Percentiles rank a stretch among this genome's conserved stretches.
Conservation (phyloP, 2,113 vertebrate species). For the Myrmecobius fasciatus region DNA sequence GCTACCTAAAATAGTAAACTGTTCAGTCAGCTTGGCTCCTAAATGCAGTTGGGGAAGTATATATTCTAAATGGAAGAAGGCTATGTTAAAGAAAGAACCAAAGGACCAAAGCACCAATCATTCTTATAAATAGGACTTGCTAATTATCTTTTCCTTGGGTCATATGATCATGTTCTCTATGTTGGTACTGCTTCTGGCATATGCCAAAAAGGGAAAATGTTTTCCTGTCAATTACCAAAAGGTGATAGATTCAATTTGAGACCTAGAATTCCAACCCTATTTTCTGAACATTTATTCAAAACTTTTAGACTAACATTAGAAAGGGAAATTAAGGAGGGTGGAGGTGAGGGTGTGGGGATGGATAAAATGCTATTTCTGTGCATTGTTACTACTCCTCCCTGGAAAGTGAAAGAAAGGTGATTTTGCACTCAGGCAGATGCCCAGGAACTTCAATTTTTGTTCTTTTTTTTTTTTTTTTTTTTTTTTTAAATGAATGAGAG, state of each 20-base stretch:
- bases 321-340: conserved; percentile 64
- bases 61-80: conserved; percentile 28
- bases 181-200: conserved; percentile 8
- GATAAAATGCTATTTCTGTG: not conserved
- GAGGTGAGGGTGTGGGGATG: too few species aligned
- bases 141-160: not conserved
- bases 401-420: not conserved
- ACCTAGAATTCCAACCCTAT: conserved; percentile 54
- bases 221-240: conserved; percentile 36
- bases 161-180: not conserved
- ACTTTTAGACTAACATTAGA: conserved; percentile 54
- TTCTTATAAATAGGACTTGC: not conserved
- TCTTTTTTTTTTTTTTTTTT: not conserved
- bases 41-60: not conserved
- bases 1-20: not conserved
- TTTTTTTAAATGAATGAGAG: conserved; percentile 14
- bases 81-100: not conserved
- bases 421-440: conserved; percentile 34
- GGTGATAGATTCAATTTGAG: conserved; percentile 48
- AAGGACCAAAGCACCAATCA: not conserved
- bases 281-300: conserved; percentile 58
- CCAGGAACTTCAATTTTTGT: conserved; percentile 23
- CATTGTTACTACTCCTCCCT: not conserved
- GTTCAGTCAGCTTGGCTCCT: conserved; percentile 28
- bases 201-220: conserved; percentile 44